Base-by-base conservation (phyloP, 2,797 vertebrate species). In the Ctenopoma kingsleyae region DNA sequence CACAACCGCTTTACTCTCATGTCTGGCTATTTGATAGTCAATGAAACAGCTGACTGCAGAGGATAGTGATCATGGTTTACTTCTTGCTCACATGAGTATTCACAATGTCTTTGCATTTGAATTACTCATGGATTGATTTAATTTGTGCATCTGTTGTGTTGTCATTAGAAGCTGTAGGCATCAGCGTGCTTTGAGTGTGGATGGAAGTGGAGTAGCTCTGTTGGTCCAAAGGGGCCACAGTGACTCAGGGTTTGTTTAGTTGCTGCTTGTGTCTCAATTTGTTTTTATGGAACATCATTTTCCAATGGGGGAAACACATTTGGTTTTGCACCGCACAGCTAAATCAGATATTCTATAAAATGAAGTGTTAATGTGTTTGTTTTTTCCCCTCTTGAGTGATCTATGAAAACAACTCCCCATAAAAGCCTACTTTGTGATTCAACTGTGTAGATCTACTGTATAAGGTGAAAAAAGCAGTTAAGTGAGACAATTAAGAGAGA, bases 201-300 rank as follows among this genome's bases (percentile, higher is more conserved):
- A 59, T 41, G 20, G 49, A 58, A 41, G 49, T 57, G 38, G 56
- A 51, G 44, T 30, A 71, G 62, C 2, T 38, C 47, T 11, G 40
- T 10, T 13, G 46, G 48, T 69, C 49, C 50, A 63, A 43, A 53
- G 8, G 41, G 49, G 22, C 22, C 47, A n/a, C 25, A 0, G 35
- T 74, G 74, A 67, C 59, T 74, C 74, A 83, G 32, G 19, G 38
- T 63, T 60, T 71, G 55, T 67, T 66, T 49, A 3, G n/a, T 27
- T 22, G 13, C 55, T 57, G 64, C 52, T 62, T 60, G 5, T 46
- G 25, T 56, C 16, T 79, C 36, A 9, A 15, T 67, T 36, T 71
- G 69, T 72, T 71, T 66, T 19, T 8, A 36, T 20, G 58, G 35
- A 53, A 46, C 23, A 58, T 47, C 36, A 46, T 6, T 27, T 16